A percentile compares a stretch with the other conserved stretches of the same genome.
Conservation (phyloP, 1,140 invertebrate species). For the Drosophila varians region DNA sequence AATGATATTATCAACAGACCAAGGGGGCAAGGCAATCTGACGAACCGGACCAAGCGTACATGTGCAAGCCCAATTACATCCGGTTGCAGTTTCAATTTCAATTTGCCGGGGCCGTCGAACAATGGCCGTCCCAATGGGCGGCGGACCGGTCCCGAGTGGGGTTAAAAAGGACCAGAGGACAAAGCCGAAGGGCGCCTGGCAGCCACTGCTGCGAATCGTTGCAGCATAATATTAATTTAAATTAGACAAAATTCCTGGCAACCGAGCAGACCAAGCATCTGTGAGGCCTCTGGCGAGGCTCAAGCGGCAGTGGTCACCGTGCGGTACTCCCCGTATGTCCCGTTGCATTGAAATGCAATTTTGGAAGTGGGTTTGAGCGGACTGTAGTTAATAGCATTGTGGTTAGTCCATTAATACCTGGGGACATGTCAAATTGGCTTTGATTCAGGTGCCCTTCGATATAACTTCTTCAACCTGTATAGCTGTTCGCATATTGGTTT, state of each 20-base stretch:
- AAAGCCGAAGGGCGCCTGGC: slow-evolving; percentile 45
- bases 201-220: slow-evolving; percentile 43
- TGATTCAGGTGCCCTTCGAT: slow-evolving; percentile 10
- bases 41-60: slow-evolving; percentile 41
- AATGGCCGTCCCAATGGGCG: slow-evolving; percentile 26
- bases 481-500: too few relatives aligned
- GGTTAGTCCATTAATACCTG: slow-evolving; percentile 7
- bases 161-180: slow-evolving; percentile 33
- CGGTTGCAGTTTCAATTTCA: slow-evolving; percentile 81
- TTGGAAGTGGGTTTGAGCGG: slow-evolving; percentile 10
- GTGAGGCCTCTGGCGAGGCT: slow-evolving; percentile 4
- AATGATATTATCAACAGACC: slow-evolving; percentile 70
- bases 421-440: slow-evolving; percentile 5
- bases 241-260: slow-evolving; percentile 56
- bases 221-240: slow-evolving; percentile 78
- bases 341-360: slow-evolving; percentile 38
- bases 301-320: background rate
- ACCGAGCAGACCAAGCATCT: background rate
- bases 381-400: slow-evolving; percentile 16
- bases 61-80: slow-evolving; percentile 80
- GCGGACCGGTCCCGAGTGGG: slow-evolving; percentile 5
- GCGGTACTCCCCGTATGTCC: background rate
- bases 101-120: slow-evolving; percentile 60
- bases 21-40: slow-evolving; percentile 8
- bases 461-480: background rate